These are phyloP conservation scores for Donacobius atricapilla DNA, from an alignment of 2,113 vertebrate species.

Conservation along the genomic window DNA sequence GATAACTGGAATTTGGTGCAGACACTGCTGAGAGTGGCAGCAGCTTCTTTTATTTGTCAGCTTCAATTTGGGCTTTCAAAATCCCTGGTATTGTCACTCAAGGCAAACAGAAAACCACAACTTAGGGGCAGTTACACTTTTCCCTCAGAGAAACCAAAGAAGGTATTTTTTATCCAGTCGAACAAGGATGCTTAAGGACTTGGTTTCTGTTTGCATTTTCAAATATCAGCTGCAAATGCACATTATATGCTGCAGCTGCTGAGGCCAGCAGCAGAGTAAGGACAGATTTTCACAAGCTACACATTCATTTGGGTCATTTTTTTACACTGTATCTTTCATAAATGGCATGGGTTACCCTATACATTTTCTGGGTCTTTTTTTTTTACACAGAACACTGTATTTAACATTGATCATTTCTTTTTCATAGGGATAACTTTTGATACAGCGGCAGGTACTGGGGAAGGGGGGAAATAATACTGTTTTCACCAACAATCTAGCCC, in stretches of 20 bases:
- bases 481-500: neutral
- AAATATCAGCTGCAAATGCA: neutral
- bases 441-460: accelerated
- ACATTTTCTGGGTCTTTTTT: neutral
- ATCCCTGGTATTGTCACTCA: accelerated
- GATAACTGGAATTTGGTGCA: neutral
- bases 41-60: neutral
- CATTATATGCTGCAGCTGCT: neutral
- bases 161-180: accelerated
- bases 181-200: neutral
- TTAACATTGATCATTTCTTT: neutral
- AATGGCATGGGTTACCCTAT: neutral
- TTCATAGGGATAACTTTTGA: neutral
- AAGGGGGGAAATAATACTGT: accelerated
- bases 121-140: neutral
- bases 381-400: neutral
- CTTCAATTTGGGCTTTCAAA: neutral
- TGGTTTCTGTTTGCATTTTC: neutral
- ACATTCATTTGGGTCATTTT: neutral
- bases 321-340: neutral
- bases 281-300: neutral
- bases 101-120: neutral
- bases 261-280: neutral
- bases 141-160: neutral
- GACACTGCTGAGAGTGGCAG: accelerated